Evolutionary conservation across 1,140 invertebrate species (phyloP), one percentile per base, ranked within the genome.

Genomic region (Ostrea denselamellosa): DNA sequence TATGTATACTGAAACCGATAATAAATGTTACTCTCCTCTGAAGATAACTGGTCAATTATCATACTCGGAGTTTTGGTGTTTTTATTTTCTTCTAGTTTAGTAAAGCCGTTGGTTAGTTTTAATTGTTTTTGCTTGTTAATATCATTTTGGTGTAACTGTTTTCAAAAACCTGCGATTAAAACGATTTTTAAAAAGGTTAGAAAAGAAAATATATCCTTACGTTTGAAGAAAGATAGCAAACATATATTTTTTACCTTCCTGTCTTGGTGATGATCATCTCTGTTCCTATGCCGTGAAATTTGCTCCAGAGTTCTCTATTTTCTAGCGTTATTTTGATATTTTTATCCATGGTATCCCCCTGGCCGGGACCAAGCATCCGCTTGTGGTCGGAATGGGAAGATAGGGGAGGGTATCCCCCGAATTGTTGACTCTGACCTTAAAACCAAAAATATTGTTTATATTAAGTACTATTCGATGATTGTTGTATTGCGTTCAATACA

Each of bases 251-350:
- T 97, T 96, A 99, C 98, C 98, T 97, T 95, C 99, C 99, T 95
- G 98, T 99, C 95, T 99, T 99, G 90, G 99, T 99, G 96, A 99
- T 99, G 95, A 99, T 99, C 99, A 99, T 99, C 87, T 99, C 99
- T 86, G 98, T 99, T 92, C 98, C 98, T 85, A 99, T 96, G 94
- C 98, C 98, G 95, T 99, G 98, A 94, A 99, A 99, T 95, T 99
- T 99, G 95, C 98, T 98, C 99, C 99, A 99, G 86, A 99, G 96
- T 93, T 99, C 98, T 34, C 93, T 62, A 89, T 94, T 94, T 53
- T 94, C 94, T 56, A 94, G 86, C 14, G 89, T 92, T n/a, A 94
- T 93, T 83, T 94, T 94, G 84, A 94, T 93, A 68, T 94, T 94
- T 86, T 94, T 93, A 86, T 94, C 93, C 84, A 90, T 90, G 0